A percentile compares a stretch with the other conserved stretches of the same genome.
phyloP scores from a whole-genome alignment of 1,140 invertebrate species.

The Sipha flava region DNA sequence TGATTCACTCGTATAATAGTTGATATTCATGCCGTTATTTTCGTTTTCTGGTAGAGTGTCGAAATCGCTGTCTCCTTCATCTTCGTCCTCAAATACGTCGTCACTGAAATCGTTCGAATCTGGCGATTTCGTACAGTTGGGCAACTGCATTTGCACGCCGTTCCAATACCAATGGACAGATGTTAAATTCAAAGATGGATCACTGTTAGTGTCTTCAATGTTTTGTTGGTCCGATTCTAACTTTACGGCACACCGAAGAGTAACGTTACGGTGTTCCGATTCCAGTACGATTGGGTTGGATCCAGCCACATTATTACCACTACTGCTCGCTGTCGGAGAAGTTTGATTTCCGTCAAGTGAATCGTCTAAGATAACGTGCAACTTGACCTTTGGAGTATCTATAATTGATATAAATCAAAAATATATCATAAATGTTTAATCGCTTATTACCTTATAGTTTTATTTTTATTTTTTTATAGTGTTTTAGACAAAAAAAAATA shows the following conservation, averaged over 20 bases:
- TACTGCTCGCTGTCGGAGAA: neutral
- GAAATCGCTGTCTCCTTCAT: neutral
- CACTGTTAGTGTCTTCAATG: slow-evolving; percentile 53
- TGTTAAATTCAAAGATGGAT: slow-evolving; percentile 40
- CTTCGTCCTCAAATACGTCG: neutral
- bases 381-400: neutral
- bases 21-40: neutral
- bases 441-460: too few relatives aligned
- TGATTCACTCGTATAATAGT: neutral
- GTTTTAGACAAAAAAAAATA: too few relatives aligned
- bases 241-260: slow-evolving; percentile 66
- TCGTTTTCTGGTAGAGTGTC: neutral
- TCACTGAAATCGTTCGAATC: neutral
- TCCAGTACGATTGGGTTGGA: slow-evolving; percentile 58
- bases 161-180: slow-evolving; percentile 67
- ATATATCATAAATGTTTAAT: too few relatives aligned
- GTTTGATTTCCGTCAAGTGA: neutral
- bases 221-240: slow-evolving; percentile 41
- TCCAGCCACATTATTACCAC: neutral
- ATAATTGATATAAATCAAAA: neutral
- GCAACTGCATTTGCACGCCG: slow-evolving; percentile 73
- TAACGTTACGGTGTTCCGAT: slow-evolving; percentile 67
- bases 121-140: slow-evolving; percentile 53
- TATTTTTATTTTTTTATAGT: too few relatives aligned
- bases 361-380: neutral